phyloP scores from a whole-genome alignment of 2,797 vertebrate species.

The Chanos chanos region DNA sequence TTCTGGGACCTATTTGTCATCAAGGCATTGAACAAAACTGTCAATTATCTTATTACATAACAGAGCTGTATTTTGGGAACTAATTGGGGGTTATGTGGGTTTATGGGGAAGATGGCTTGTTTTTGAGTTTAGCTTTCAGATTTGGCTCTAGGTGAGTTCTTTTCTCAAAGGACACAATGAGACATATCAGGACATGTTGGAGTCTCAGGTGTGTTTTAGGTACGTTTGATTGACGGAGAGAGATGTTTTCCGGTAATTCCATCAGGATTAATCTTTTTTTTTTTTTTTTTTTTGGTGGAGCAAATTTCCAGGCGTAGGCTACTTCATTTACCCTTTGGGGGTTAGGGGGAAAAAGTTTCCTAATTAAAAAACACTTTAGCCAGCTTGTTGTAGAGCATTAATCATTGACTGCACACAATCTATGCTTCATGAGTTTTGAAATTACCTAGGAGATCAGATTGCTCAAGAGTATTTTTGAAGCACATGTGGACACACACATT shows the following conservation, averaged over 20 bases:
- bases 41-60: no score
- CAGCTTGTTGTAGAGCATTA: slow-evolving; percentile 2
- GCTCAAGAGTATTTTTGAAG: slow-evolving; percentile 2
- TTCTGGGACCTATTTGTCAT: no score
- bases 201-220: slow-evolving; percentile 3
- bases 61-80: no score
- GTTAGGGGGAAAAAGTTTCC: background rate
- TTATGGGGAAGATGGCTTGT: background rate
- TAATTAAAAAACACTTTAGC: slow-evolving; percentile 18
- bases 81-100: no score
- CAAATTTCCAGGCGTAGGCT: no score
- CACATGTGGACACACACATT: slow-evolving; percentile 10
- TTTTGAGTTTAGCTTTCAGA: background rate
- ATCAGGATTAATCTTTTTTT: no score
- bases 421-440: slow-evolving; percentile 16
- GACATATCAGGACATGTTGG: slow-evolving; percentile 6
- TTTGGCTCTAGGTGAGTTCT: background rate
- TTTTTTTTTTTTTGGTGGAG: no score
- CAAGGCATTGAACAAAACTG: no score
- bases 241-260: no score
- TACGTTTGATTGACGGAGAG: background rate
- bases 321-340: no score
- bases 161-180: background rate
- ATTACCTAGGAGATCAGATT: slow-evolving; percentile 11
- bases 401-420: background rate